Conservation (phyloP, 2,113 vertebrate species). For the Gasterosteus nipponicus region DNA sequence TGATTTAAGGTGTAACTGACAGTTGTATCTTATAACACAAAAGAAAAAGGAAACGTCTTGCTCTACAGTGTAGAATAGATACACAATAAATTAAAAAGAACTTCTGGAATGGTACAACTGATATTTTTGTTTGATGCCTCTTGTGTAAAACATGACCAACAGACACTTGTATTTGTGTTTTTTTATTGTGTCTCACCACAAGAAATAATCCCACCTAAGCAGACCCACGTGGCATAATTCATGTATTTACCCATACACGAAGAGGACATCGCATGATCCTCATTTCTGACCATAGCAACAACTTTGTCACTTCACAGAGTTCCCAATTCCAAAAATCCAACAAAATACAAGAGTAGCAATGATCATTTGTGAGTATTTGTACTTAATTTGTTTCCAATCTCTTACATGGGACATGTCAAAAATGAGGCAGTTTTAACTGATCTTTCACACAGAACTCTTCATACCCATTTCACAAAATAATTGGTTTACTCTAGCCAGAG, state of each 20-base stretch:
- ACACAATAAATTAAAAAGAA: not conserved
- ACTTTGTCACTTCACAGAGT: conserved; percentile 2
- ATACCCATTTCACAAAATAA: conserved; percentile 4
- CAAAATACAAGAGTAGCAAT: not conserved
- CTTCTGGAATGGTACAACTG: not conserved
- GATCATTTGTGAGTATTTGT: not conserved
- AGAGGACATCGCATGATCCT: not conserved
- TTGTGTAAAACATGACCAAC: conserved; percentile 19
- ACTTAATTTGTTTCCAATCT: not conserved
- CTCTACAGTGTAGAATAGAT: not conserved
- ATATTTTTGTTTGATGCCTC: not conserved
- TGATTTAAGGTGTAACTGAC: not conserved
- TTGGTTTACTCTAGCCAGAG: conserved; percentile 1
- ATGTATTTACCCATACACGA: conserved; percentile 23
- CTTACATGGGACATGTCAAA: not conserved
- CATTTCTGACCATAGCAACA: conserved; percentile 18
- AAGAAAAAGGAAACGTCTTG: not conserved
- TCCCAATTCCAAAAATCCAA: not conserved
- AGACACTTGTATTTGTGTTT: conserved; percentile 28
- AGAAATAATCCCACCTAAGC: conserved; percentile 40
- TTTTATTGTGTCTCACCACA: conserved; percentile 62
- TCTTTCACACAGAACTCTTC: conserved; percentile 17
- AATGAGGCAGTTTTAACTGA: conserved; percentile 8
- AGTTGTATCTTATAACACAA: not conserved
- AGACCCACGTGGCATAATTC: conserved; percentile 22